Percentiles rank a stretch among this genome's conserved stretches.
These are phyloP conservation scores for Drosophila elegans DNA, from an alignment of 1,140 invertebrate genomes.

Conservation along the genomic window DNA sequence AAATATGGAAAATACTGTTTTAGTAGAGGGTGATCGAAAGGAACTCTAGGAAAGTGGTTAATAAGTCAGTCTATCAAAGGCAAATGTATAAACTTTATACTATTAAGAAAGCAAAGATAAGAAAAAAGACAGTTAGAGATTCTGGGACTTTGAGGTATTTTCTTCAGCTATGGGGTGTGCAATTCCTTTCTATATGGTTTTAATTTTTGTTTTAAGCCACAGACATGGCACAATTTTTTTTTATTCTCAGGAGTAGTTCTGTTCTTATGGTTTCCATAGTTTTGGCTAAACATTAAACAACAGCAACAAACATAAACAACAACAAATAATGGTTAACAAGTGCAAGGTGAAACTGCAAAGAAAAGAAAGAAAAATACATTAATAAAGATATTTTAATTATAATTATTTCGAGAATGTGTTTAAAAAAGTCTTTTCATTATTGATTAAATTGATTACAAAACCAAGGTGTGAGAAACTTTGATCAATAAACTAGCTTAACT, in stretches of 20 bases:
- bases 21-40: conserved; percentile 37
- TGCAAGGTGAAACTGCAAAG: conserved; percentile 55
- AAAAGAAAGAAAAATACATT: conserved; percentile 1
- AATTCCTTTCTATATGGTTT: conserved; percentile 46
- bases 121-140: neutral
- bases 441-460: neutral
- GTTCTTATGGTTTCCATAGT: conserved; percentile 56
- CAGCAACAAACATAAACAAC: conserved; percentile 73
- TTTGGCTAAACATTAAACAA: conserved; percentile 79
- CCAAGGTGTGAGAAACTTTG: too few species aligned
- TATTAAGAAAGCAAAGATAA: neutral
- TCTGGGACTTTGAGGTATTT: conserved; percentile 65
- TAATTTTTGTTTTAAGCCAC: conserved; percentile 61
- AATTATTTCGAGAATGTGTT: too few species aligned
- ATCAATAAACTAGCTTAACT: too few species aligned
- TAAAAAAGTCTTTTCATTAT: neutral
- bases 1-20: conserved; percentile 62
- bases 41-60: conserved; percentile 36
- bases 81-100: neutral
- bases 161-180: conserved; percentile 65
- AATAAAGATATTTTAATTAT: neutral
- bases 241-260: conserved; percentile 17
- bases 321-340: conserved; percentile 76
- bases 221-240: conserved; percentile 63
- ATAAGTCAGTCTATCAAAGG: conserved; percentile 64